phyloP scores from a whole-genome alignment of 2,113 vertebrate species.

The Trochalopteron elliotii region DNA sequence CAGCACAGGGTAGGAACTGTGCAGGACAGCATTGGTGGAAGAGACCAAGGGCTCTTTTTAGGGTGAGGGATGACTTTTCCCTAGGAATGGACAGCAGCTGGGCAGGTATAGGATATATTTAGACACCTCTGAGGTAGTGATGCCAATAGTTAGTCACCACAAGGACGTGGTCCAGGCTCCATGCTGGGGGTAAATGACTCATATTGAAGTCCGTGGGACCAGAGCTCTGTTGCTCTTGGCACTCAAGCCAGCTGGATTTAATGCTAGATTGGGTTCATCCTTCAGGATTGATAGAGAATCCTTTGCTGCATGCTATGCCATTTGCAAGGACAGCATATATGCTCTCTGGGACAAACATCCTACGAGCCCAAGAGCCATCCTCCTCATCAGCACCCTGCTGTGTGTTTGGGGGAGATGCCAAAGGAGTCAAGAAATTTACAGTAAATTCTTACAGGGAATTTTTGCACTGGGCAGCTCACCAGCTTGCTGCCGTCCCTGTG shows the following conservation, averaged over 20 bases:
- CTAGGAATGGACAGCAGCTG: background rate
- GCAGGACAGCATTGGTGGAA: background rate
- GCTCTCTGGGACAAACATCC: background rate
- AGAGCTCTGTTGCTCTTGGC: background rate
- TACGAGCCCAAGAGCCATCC: background rate
- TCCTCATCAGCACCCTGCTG: background rate
- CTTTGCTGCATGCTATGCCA: background rate
- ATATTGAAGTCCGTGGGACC: background rate
- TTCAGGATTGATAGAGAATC: background rate
- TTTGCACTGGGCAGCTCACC: background rate
- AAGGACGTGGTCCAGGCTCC: background rate
- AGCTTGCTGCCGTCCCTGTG: background rate
- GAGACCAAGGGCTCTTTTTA: background rate
- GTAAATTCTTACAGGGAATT: background rate
- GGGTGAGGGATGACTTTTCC: background rate
- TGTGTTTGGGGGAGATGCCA: background rate
- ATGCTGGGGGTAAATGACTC: slow-evolving; percentile 1
- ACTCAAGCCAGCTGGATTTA: background rate
- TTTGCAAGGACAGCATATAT: background rate
- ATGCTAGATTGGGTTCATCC: background rate
- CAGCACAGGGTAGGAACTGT: background rate
- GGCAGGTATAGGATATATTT: background rate
- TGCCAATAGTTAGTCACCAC: background rate
- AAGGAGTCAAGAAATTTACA: background rate
- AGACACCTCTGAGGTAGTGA: background rate